Base-by-base conservation (phyloP, 2,888 invertebrate species). In the Tiphia femorata region DNA sequence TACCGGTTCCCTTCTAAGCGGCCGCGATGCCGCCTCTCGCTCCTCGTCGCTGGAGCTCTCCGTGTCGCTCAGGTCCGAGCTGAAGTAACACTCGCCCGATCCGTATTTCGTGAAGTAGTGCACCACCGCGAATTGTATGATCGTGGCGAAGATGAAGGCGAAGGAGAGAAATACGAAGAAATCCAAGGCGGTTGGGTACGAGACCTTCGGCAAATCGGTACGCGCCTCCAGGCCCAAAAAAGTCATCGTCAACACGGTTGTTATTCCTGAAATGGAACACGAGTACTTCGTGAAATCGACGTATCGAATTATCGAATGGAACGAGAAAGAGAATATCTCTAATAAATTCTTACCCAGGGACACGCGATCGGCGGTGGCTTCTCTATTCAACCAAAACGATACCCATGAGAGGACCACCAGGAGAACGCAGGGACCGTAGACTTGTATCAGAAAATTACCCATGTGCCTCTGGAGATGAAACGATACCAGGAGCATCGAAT, bases 391-490 rank as follows among this genome's bases (percentile, higher is more conserved):
- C 93, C 93, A 94, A 77, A 92, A 92, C 2, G 93, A 93, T 1
- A 95, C 93, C 94, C 94, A 94, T 0, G 93, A 93, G 3, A 94
- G 86, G n/a, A 94, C 91, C 2, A 94, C 94, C 12, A 94, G 87
- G 42, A 94, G 86, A 37, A 92, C 90, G 75, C 94, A 94, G 0
- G 94, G 94, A 0, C 93, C 91, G 78, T 94, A 95, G 7, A 94
- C 93, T 85, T 95, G 94, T 70, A 94, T 92, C 35, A 94, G 85
- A 79, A 94, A 94, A 82, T 92, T 93, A n/a, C 94, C 94, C 88
- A 92, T 92, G 81, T 93, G 92, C 2, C 94, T 86, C 81, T 91
- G 90, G 27, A 94, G 86, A 81, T 91, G 91, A 75, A 94, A 92
- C 73, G 90, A 90, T 0, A 91, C 92, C 77, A 91, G 84, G 14